Evolutionary conservation across 2,113 vertebrate species (phyloP), one percentile per base, ranked within the genome.

Genomic region (Neogale vison): DNA sequence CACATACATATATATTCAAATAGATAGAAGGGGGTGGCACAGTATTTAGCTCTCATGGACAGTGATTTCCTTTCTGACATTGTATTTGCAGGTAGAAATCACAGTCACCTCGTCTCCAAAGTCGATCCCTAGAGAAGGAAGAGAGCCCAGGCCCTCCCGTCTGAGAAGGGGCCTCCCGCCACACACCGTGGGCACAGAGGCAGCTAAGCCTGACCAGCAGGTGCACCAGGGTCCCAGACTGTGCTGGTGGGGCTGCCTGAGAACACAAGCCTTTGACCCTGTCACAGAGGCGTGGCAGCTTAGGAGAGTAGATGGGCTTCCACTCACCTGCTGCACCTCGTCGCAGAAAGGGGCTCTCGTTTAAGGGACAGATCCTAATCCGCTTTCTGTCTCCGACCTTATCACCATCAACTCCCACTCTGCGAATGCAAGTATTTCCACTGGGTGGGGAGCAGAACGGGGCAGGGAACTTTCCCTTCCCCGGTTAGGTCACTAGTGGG

Each of bases 351-450:
- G 31, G 59, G 12, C 26, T 63, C 24, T 31, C 63, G 0, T 29
- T 59, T 34, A 36, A 72, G 77, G 85, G 77, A 92, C 79, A 80
- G 91, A 91, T 72, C 63, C 77, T 55, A 36, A 67, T 57, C 39
- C 50, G 45, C 42, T 92, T 86, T 88, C 93, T 36, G 26, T 89
- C 77, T 92, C 72, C 26, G 65, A 92, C n/a, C 55, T 82, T 57
- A 57, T 24, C 67, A 45, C 45, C 52, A 50, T 23, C 63, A 24
- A 31, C 21, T 34, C 14, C 72, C 59, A 52, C 42, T 50, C 79
- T 9, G 0, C 13, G 71, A 72, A 9, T 52, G 34, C 47, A 39
- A 82, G 59, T 29, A 79, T 88, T 76, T 47, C 63, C 36, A 20
- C 6, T 23, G 18, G 26, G 4, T 0, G 0, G 11, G 17, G 69